phyloP scores from a whole-genome alignment of 1,140 invertebrate genomes.

The Ceratosolen solmsi region DNA sequence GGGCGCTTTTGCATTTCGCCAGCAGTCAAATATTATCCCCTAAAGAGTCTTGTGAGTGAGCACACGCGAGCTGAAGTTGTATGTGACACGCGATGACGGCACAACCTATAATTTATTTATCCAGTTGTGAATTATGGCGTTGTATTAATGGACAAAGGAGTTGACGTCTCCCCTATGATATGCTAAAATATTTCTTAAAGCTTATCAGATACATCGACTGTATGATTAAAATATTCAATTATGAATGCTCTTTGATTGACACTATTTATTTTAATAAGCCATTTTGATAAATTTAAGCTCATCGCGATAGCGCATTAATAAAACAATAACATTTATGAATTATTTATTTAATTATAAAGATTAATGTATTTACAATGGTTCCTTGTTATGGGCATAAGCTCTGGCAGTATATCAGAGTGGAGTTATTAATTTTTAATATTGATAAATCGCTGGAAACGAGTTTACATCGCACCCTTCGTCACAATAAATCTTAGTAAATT shows the following conservation, averaged over 20 bases:
- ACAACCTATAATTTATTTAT: slow-evolving; percentile 10
- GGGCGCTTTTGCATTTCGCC: background rate
- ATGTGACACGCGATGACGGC: background rate
- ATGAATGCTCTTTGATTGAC: background rate
- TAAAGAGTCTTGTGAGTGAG: slow-evolving; percentile 57
- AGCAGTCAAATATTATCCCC: slow-evolving; percentile 3
- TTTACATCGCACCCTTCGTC: too few species aligned
- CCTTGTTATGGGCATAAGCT: too few species aligned
- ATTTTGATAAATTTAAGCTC: too few species aligned
- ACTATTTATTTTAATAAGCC: too few species aligned
- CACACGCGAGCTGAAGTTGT: background rate
- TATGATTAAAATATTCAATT: background rate
- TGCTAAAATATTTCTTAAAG: background rate
- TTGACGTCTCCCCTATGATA: background rate
- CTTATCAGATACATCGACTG: background rate
- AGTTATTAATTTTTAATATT: too few species aligned
- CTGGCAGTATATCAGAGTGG: too few species aligned
- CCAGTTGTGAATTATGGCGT: background rate
- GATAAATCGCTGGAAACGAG: too few species aligned
- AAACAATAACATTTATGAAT: too few species aligned
- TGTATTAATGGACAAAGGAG: background rate
- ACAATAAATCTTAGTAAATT: too few species aligned
- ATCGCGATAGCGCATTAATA: too few species aligned
- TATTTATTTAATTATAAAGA: too few species aligned
- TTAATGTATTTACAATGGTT: too few species aligned